phyloP scores from a whole-genome alignment of 2,888 invertebrate species.

The Acanthoscelides obtectus region DNA sequence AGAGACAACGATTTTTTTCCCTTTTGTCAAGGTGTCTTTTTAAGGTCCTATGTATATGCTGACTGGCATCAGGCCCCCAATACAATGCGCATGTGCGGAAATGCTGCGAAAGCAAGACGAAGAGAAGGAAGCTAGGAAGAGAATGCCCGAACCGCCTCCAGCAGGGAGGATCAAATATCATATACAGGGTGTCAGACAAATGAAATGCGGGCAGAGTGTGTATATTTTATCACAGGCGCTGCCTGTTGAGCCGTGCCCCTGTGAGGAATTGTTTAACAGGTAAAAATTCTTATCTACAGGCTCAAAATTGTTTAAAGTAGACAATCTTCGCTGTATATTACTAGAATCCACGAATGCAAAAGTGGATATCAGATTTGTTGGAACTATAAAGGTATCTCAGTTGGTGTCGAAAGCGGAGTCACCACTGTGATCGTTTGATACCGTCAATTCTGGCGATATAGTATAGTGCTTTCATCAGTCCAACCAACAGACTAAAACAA shows the following conservation, averaged over 20 bases:
- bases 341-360: too few species aligned
- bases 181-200: constrained; percentile 37
- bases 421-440: too few species aligned
- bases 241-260: constrained; percentile 33
- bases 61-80: constrained; percentile 25
- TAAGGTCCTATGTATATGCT: constrained; percentile 30
- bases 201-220: constrained; percentile 36
- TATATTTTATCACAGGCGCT: constrained; percentile 34
- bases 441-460: too few species aligned
- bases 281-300: too few species aligned
- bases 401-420: too few species aligned
- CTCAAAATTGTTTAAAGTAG: too few species aligned
- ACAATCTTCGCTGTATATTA: too few species aligned
- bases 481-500: too few species aligned
- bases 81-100: constrained; percentile 29
- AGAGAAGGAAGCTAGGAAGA: constrained; percentile 24
- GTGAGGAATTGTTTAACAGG: constrained; percentile 33
- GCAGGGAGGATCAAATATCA: constrained; percentile 34
- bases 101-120: constrained; percentile 20
- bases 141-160: constrained; percentile 32
- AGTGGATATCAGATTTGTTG: constrained; percentile 34
- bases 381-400: constrained; percentile 19
- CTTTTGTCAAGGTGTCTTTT: constrained; percentile 5
- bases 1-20: constrained; percentile 11
- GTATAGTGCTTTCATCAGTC: too few species aligned